Conservation (phyloP, 1,140 invertebrate genomes). For the Atta colombica region DNA sequence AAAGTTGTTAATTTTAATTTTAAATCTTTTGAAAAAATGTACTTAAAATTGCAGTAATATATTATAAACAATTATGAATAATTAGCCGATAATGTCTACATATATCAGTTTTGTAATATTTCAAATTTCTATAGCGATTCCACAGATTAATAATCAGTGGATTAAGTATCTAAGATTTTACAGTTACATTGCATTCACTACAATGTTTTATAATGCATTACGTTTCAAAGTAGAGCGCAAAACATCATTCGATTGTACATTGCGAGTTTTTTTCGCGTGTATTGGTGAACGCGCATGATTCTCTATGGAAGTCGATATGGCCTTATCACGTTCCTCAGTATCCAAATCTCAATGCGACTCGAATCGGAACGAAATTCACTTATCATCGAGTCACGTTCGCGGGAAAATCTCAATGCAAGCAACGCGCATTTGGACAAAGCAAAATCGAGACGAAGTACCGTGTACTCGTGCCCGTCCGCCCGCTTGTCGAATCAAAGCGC, state of each 20-base stretch:
- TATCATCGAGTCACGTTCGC: conserved; percentile 49
- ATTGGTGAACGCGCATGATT: not conserved
- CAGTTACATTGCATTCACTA: not conserved
- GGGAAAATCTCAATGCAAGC: conserved; percentile 49
- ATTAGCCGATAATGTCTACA: not conserved
- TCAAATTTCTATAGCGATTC: not conserved
- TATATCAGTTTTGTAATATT: not conserved
- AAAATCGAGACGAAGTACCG: conserved; percentile 40
- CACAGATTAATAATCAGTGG: not conserved
- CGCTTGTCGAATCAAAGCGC: conserved; percentile 63
- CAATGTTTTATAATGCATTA: conserved; percentile 3
- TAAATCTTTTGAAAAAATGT: not conserved
- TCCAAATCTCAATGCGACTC: conserved; percentile 32
- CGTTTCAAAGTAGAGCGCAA: not conserved
- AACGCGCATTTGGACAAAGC: conserved; percentile 42
- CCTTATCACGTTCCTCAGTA: conserved; percentile 3
- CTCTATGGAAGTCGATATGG: not conserved
- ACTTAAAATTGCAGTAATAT: not conserved
- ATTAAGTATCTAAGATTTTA: not conserved
- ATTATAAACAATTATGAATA: not conserved
- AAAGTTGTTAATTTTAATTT: not conserved
- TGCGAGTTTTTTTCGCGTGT: not conserved
- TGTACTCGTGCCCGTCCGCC: conserved; percentile 4
- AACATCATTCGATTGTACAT: not conserved
- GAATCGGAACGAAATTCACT: conserved; percentile 50